phyloP scores from a whole-genome alignment of 2,888 invertebrate species.

The Hanleya hanleyi region DNA sequence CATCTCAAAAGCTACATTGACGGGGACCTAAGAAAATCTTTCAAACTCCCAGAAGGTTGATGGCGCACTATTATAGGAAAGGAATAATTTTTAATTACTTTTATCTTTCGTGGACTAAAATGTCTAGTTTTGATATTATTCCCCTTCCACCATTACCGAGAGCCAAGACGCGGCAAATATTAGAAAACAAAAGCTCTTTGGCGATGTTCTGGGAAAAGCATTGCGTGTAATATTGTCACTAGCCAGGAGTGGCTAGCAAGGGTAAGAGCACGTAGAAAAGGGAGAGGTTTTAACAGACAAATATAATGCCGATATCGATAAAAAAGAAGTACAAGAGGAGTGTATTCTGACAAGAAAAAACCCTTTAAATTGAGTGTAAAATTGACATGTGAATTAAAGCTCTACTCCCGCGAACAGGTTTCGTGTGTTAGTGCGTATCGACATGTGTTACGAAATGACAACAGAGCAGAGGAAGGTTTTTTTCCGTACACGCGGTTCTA shows the following conservation, averaged over 20 bases:
- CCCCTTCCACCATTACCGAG: background rate
- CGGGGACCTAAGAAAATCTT: constrained; percentile 1
- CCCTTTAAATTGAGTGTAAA: background rate
- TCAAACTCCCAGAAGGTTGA: background rate
- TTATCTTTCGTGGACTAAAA: constrained; percentile 3
- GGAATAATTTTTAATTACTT: constrained; percentile 10
- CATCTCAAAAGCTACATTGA: constrained; percentile 7
- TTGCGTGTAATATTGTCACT: background rate
- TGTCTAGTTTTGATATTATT: background rate
- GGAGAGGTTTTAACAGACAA: background rate
- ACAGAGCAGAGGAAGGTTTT: too few species aligned
- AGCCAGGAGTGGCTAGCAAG: background rate
- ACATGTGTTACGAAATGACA: background rate
- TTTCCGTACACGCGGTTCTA: too few species aligned
- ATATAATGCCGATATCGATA: background rate
- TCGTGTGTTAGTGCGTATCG: background rate
- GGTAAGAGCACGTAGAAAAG: background rate
- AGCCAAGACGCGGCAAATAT: background rate
- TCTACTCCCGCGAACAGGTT: background rate
- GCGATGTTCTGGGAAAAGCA: background rate
- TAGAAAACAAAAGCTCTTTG: background rate
- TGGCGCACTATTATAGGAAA: background rate
- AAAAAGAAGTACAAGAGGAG: background rate
- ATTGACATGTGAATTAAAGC: background rate
- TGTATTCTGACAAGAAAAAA: background rate